phyloP scores from a whole-genome alignment of 2,113 vertebrate genomes.

The Apteryx mantelli region DNA sequence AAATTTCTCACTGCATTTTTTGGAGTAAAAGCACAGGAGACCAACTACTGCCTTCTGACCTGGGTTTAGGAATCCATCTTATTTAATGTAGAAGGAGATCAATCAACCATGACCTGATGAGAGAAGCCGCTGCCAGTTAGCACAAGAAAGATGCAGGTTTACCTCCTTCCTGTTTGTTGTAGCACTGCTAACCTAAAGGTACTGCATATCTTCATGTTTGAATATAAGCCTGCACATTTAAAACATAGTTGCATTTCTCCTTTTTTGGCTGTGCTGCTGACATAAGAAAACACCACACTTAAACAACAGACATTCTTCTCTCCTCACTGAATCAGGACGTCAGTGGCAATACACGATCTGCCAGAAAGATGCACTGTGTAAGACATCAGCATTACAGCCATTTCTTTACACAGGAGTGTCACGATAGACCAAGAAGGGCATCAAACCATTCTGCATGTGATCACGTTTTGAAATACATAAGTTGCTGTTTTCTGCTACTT shows the following conservation, averaged over 20 bases:
- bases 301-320: background rate
- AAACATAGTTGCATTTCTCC: background rate
- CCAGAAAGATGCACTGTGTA: background rate
- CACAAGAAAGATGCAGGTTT: background rate
- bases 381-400: background rate
- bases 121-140: background rate
- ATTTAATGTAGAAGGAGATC: background rate
- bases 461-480: background rate
- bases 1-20: rapidly evolving
- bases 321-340: background rate
- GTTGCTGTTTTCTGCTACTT: background rate
- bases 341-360: background rate
- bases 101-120: background rate
- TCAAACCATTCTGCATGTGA: background rate
- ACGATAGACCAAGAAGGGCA: background rate
- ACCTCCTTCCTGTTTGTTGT: background rate
- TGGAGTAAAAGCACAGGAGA: background rate
- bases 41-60: background rate
- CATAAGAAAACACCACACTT: background rate
- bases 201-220: background rate
- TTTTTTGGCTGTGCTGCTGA: background rate
- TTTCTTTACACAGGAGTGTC: background rate
- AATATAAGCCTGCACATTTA: background rate
- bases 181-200: background rate
- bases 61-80: background rate